Conservation (phyloP, 2,888 invertebrate species). For the Hirtodrosophila duncani region DNA sequence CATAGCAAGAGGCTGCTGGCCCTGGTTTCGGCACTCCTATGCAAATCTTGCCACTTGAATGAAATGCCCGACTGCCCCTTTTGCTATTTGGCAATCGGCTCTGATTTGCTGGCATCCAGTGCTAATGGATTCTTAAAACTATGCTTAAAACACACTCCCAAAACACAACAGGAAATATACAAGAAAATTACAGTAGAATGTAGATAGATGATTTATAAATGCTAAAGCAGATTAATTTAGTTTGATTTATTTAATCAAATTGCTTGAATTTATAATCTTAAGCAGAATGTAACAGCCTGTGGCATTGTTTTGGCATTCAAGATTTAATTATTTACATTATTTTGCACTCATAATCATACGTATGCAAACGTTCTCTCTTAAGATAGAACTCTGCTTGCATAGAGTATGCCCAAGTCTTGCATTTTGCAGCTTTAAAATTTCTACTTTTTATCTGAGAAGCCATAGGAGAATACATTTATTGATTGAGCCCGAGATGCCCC, state of each 20-base stretch:
- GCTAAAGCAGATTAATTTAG: slow-evolving; percentile 3
- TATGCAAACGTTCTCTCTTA: background rate
- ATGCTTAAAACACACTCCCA: too few relatives aligned
- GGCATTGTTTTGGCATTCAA: too few relatives aligned
- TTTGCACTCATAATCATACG: slow-evolving; percentile 1
- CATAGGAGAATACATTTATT: slow-evolving; percentile 13
- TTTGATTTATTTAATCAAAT: slow-evolving; percentile 7
- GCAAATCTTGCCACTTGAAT: too few relatives aligned
- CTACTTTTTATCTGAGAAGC: slow-evolving; percentile 13
- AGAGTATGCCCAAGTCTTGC: background rate
- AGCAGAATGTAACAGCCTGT: too few relatives aligned
- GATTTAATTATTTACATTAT: too few relatives aligned
- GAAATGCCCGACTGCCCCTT: too few relatives aligned
- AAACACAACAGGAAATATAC: too few relatives aligned
- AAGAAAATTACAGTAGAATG: slow-evolving; percentile 47
- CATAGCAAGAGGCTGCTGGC: too few relatives aligned
- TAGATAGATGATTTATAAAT: slow-evolving; percentile 35
- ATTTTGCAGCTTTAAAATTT: background rate
- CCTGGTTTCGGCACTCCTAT: too few relatives aligned
- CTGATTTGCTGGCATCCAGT: too few relatives aligned
- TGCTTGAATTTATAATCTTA: slow-evolving; percentile 7
- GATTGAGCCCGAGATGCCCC: slow-evolving; percentile 29
- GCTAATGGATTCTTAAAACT: too few relatives aligned
- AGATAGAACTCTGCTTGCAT: background rate
- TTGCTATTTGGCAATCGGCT: too few relatives aligned